A percentile compares a stretch with the other conserved stretches of the same genome.
Conservation (phyloP, 1,140 invertebrate genomes). For the Lepidurus couesii region DNA sequence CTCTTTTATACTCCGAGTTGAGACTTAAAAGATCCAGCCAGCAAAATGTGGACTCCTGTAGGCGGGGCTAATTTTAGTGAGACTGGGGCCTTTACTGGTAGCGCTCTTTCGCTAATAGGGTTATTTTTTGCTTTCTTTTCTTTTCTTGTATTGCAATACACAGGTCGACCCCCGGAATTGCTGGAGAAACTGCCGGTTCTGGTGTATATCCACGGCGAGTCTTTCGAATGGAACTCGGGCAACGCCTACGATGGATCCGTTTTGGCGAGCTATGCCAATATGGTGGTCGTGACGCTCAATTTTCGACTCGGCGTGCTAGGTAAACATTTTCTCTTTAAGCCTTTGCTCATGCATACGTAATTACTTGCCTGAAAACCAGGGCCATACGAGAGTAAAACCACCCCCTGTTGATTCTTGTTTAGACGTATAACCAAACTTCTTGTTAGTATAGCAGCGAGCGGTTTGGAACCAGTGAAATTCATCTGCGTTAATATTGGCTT, state of each 20-base stretch:
- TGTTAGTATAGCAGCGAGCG: too few relatives aligned
- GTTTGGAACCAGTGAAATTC: too few relatives aligned
- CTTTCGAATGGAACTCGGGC: slow-evolving; percentile 77
- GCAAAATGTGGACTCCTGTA: background rate
- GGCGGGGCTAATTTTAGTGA: background rate
- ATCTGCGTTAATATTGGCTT: too few relatives aligned
- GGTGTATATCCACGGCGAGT: slow-evolving; percentile 77
- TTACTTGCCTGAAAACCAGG: background rate
- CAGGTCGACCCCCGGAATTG: slow-evolving; percentile 48
- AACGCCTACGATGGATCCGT: slow-evolving; percentile 80
- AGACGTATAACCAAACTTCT: too few relatives aligned
- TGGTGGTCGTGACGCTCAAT: slow-evolving; percentile 84
- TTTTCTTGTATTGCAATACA: slow-evolving; percentile 1
- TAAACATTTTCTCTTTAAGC: slow-evolving; percentile 49
- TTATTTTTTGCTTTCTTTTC: background rate
- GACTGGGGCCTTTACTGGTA: background rate
- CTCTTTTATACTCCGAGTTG: background rate
- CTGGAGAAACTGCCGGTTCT: slow-evolving; percentile 69
- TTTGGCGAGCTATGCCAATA: slow-evolving; percentile 76
- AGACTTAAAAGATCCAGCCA: background rate
- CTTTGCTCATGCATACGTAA: slow-evolving; percentile 33
- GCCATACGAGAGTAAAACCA: too few relatives aligned
- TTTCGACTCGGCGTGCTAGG: slow-evolving; percentile 81
- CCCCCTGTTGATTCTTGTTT: too few relatives aligned
- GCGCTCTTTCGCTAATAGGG: background rate